Conservation (phyloP, 2,113 vertebrate genomes). For the Peromyscus maniculatus region DNA sequence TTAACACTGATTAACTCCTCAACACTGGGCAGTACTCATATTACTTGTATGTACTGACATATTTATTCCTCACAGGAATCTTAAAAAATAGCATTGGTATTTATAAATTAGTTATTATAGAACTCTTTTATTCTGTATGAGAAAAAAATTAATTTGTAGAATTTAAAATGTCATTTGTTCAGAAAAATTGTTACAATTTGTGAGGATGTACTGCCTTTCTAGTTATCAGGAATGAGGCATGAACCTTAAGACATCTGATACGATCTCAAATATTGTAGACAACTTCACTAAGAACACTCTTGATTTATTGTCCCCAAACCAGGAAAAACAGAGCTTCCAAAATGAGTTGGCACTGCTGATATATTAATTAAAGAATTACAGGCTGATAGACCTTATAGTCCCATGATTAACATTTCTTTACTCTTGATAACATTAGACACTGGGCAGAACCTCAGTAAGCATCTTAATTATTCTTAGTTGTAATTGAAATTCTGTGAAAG, state of each 20-base stretch:
- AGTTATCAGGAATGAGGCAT: background rate
- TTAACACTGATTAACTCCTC: background rate
- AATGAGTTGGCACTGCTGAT: background rate
- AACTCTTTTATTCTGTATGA: background rate
- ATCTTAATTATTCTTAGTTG: background rate
- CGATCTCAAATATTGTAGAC: background rate
- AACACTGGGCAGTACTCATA: background rate
- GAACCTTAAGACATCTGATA: background rate
- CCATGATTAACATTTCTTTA: background rate
- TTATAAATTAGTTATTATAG: background rate
- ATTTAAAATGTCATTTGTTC: constrained; percentile 10
- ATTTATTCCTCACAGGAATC: background rate
- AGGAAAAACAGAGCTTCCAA: background rate
- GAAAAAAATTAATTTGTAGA: constrained; percentile 45
- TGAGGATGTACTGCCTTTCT: background rate
- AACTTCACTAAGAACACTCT: background rate
- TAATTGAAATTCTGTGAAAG: background rate
- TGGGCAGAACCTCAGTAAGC: background rate
- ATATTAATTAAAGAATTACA: background rate
- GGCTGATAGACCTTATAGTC: background rate
- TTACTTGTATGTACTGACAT: background rate
- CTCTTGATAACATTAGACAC: background rate
- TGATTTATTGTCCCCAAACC: background rate
- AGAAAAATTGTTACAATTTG: background rate
- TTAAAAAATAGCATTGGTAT: background rate